Evolutionary conservation across 1,140 invertebrate genomes (phyloP).

Genomic region (Onthophagus taurus): DNA sequence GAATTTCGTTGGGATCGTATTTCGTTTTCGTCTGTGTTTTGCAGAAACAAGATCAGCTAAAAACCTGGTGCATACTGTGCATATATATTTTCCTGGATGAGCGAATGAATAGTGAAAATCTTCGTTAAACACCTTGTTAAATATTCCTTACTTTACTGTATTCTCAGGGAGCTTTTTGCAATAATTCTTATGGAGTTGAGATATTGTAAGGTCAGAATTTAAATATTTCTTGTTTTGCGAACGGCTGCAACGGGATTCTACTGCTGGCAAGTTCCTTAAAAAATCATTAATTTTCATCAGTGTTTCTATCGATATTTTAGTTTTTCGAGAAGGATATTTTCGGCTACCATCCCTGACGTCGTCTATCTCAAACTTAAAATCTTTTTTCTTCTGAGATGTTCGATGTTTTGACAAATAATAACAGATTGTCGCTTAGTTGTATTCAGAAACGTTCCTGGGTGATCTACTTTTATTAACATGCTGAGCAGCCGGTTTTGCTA

Average conservation of each 20-base stretch:
- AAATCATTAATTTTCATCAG: neutral
- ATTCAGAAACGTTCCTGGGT: too few species aligned
- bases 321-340: neutral
- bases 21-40: neutral
- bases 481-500: neutral
- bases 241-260: conserved; percentile 7
- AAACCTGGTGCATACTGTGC: too few species aligned
- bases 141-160: too few species aligned
- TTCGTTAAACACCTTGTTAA: neutral
- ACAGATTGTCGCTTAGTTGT: neutral
- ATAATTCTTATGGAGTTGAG: conserved; percentile 1
- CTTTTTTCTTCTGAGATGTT: too few species aligned
- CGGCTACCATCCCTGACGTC: too few species aligned
- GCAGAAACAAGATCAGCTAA: neutral
- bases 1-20: neutral
- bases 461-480: too few species aligned
- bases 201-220: neutral
- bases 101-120: neutral
- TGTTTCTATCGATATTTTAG: neutral
- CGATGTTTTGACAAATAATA: conserved; percentile 3
- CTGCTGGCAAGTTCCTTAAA: neutral
- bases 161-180: too few species aligned
- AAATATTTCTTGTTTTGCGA: conserved; percentile 2
- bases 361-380: too few species aligned
- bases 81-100: neutral